phyloP scores from a whole-genome alignment of 2,888 invertebrate species.

The Spatulosminthurus flaviceps region DNA sequence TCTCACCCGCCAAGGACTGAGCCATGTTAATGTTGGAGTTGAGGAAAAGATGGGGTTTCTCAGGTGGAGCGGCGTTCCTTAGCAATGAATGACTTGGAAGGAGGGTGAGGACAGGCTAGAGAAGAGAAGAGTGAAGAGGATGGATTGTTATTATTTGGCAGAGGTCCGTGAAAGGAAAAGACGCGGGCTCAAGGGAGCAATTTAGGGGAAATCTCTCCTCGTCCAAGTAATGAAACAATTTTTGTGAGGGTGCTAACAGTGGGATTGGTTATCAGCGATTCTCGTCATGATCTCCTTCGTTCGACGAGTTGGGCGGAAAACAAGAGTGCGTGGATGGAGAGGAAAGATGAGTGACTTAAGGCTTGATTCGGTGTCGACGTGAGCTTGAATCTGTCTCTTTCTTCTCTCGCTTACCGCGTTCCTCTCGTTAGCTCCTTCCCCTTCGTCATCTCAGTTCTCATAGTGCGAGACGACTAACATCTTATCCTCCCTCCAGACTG shows the following conservation, averaged over 20 bases:
- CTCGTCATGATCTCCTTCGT: constrained; percentile 40
- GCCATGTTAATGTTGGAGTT: not conserved
- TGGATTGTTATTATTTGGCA: not conserved
- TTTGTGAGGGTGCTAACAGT: constrained; percentile 55
- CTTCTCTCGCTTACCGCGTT: not conserved
- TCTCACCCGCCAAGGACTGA: not conserved
- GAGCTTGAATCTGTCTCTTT: constrained; percentile 26
- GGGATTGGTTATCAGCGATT: constrained; percentile 61
- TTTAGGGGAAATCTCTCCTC: constrained; percentile 51
- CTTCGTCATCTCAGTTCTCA: not conserved
- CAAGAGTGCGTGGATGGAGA: not conserved
- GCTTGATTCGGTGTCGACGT: not conserved
- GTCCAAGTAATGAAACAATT: constrained; percentile 62
- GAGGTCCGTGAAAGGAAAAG: not conserved
- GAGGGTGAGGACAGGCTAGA: constrained; percentile 3
- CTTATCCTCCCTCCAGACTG: constrained; percentile 2
- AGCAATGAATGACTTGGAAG: not conserved
- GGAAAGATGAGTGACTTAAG: not conserved
- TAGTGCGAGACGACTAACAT: too few relatives aligned
- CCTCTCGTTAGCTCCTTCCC: not conserved
- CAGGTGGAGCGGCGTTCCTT: not conserved
- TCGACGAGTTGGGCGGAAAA: not conserved
- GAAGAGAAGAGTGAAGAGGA: constrained; percentile 27
- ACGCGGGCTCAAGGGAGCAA: constrained; percentile 54
- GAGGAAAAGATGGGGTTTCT: constrained; percentile 15